Base-by-base conservation (phyloP, 2,888 invertebrate genomes). In the Hybos culiciformis region DNA sequence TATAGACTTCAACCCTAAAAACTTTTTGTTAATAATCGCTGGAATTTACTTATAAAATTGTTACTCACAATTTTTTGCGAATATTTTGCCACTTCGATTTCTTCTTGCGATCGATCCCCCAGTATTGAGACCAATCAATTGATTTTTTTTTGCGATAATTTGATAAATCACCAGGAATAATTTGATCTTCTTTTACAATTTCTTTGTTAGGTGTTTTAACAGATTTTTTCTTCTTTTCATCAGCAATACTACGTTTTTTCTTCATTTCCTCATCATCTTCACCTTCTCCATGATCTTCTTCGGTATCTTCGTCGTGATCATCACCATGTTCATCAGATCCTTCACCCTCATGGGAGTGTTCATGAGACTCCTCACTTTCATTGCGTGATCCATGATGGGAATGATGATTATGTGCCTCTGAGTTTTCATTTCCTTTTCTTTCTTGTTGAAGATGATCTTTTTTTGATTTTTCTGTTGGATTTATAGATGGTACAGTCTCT, bases 41-140 rank as follows among this genome's bases (percentile, higher is more conserved):
- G 9, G 15, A 40, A 40, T 29, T 29, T 4, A 5, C 6, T 29
- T 12, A 9, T 7, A 29, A 29, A 8, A n/a, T n/a, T n/a, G n/a
- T 12, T n/a, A 29, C 29, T 29, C n/a, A 29, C 29, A 29, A 29
- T n/a, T 29, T 29, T n/a, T n/a, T 29, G n/a, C n/a, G 12, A 12
- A 29, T n/a, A 12, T 2, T 29, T n/a, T 29, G 29, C 29, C 29
- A 36, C n/a, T 20, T 21, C 21, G 74, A 70, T 54, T 80, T 80
- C 62, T 83, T 83, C 61, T 74, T 78, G 46, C 85, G 77, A 59
- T 90, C 86, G 47, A 86, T 74, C 1, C 90, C 90, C 56, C 88
- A 87, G 57, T 90, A 87, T 54, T 85, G 79, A 0, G 84, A 81
- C 88, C 87, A 90, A 55, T 87, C 80, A 46, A 88, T 75, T 1